A percentile compares a stretch with the other conserved stretches of the same genome.
Conservation (phyloP, 2,113 vertebrate genomes). For the Falcunculus frontatus region DNA sequence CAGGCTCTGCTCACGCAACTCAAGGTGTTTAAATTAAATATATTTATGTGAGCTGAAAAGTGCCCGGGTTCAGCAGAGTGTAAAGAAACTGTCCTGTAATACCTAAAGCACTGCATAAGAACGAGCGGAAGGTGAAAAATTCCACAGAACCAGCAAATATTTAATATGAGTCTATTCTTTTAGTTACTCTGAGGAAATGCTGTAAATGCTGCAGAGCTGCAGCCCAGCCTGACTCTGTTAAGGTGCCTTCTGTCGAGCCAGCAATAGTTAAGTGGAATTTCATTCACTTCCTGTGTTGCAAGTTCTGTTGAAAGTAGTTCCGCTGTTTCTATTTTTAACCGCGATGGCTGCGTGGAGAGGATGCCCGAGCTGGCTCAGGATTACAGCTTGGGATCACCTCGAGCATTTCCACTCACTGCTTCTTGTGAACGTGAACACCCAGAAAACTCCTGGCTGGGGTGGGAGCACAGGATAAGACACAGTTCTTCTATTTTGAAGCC, state of each 20-base stretch:
- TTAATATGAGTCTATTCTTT: background rate
- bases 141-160: background rate
- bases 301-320: conserved; percentile 67
- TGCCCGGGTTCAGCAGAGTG: background rate
- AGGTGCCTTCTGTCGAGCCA: conserved; percentile 25
- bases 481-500: background rate
- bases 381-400: background rate
- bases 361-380: background rate
- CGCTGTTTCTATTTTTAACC: conserved; percentile 67
- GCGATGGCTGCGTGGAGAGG: conserved; percentile 17
- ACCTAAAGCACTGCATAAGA: background rate
- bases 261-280: conserved; percentile 63
- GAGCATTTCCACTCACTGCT: background rate
- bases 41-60: background rate
- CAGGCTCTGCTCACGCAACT: background rate
- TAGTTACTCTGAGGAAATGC: background rate
- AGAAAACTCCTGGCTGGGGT: background rate
- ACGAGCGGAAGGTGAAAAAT: background rate
- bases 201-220: background rate
- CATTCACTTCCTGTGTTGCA: conserved; percentile 71
- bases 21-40: background rate
- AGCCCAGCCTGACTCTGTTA: background rate
- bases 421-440: background rate
- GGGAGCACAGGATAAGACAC: background rate
- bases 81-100: background rate